Evolutionary conservation across 2,888 invertebrate species (phyloP).

Genomic region (Alloscopus bannaensis): DNA sequence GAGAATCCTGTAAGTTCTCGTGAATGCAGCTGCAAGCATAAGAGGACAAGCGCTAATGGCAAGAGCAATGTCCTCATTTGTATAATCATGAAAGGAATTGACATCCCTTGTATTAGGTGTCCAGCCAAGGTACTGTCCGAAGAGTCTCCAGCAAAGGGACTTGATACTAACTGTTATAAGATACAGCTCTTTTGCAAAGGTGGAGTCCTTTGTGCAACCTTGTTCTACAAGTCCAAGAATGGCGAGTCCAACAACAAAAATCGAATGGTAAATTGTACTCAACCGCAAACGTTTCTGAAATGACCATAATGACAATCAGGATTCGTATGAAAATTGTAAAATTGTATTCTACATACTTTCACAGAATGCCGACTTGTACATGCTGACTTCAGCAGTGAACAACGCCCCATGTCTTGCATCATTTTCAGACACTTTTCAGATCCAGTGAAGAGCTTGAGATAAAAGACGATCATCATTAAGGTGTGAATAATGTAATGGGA

Average conservation of each 20-base stretch:
- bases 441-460: slow-evolving; percentile 2
- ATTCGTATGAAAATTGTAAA: too few species aligned
- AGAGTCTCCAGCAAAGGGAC: too few species aligned
- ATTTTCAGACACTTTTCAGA: slow-evolving; percentile 10
- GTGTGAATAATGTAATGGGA: slow-evolving; percentile 14
- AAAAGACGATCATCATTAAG: slow-evolving; percentile 23
- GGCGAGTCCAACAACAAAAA: background rate
- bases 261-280: background rate
- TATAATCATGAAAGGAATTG: background rate
- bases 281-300: too few species aligned
- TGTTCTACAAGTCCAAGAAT: background rate
- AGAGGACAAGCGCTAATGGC: background rate
- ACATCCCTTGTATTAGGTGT: background rate
- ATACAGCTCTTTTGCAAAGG: too few species aligned
- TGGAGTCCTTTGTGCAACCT: too few species aligned
- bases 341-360: slow-evolving; percentile 2
- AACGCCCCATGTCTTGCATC: slow-evolving; percentile 1
- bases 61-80: background rate
- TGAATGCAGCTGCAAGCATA: background rate
- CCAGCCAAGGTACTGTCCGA: too few species aligned
- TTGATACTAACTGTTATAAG: too few species aligned
- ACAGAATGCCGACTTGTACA: too few species aligned
- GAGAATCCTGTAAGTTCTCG: slow-evolving; percentile 18
- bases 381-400: background rate
- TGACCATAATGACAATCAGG: too few species aligned